Evolutionary conservation across 2,113 vertebrate species (phyloP).

Genomic region (Tragelaphus strepsiceros): DNA sequence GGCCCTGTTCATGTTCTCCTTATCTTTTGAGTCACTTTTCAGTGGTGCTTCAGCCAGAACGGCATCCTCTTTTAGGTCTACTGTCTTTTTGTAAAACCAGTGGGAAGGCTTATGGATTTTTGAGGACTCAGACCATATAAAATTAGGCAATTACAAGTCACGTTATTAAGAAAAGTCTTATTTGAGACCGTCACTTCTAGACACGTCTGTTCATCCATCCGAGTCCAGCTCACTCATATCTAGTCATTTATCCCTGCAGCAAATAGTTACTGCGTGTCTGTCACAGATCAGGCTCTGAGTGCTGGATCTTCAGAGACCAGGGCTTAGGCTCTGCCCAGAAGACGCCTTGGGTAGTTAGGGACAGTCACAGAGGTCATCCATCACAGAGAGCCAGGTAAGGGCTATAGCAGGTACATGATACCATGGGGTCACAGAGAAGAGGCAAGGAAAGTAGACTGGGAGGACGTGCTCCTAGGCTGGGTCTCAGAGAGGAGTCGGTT

Average conservation of each 20-base stretch:
- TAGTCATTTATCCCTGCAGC: background rate
- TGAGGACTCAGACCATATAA: background rate
- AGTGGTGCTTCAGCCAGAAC: background rate
- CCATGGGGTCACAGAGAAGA: background rate
- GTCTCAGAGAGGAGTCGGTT: background rate
- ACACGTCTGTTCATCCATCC: background rate
- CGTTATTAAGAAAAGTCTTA: background rate
- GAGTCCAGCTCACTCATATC: background rate
- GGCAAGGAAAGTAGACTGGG: rapidly evolving
- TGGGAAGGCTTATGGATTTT: background rate
- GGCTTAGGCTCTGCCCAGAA: background rate
- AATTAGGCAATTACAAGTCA: background rate
- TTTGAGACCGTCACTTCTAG: background rate
- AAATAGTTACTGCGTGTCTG: background rate
- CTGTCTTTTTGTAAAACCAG: background rate
- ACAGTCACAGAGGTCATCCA: background rate
- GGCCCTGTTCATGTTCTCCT: background rate
- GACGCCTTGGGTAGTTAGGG: background rate
- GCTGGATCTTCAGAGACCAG: background rate
- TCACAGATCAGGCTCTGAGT: background rate
- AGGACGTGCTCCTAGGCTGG: background rate
- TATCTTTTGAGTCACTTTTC: background rate
- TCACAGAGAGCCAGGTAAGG: background rate
- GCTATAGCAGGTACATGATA: rapidly evolving
- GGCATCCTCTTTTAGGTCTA: background rate